phyloP scores from a whole-genome alignment of 2,888 invertebrate species.

The Neoaliturus tenellus region DNA sequence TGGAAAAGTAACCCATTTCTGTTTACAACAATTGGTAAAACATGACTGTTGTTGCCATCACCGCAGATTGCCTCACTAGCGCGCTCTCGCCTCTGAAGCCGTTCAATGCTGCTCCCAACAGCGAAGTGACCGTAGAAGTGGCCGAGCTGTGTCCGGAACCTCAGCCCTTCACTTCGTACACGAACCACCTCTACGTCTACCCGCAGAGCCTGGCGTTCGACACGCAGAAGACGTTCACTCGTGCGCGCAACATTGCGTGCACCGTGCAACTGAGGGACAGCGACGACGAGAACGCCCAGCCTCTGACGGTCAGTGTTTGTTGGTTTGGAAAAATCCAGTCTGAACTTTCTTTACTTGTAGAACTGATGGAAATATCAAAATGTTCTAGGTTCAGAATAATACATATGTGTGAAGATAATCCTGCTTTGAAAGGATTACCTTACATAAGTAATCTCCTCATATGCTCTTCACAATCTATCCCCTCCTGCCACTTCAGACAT shows the following conservation, averaged over 20 bases:
- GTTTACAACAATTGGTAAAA: too few species aligned
- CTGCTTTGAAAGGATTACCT: too few species aligned
- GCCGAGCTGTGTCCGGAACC: conserved; percentile 87
- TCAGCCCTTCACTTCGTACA: conserved; percentile 88
- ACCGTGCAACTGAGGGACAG: conserved; percentile 90
- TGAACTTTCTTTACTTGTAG: too few species aligned
- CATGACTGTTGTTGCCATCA: too few species aligned
- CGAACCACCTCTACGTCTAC: conserved; percentile 95
- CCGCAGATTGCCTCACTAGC: conserved; percentile 90
- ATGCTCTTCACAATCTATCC: too few species aligned
- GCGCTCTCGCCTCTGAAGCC: conserved; percentile 90
- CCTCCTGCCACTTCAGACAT: too few species aligned
- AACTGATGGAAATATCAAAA: too few species aligned
- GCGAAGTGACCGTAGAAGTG: conserved; percentile 88
- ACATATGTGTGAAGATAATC: too few species aligned
- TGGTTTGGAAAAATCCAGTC: too few species aligned
- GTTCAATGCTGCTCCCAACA: conserved; percentile 86
- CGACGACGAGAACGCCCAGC: conserved; percentile 82
- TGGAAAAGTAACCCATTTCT: too few species aligned
- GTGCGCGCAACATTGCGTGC: conserved; percentile 97
- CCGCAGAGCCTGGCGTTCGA: conserved; percentile 92
- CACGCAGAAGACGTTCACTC: conserved; percentile 91
- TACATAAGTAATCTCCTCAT: too few species aligned
- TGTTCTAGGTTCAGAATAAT: too few species aligned
- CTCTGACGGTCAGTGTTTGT: conserved; percentile 80